Conservation (phyloP, 2,797 vertebrate species). For the Phoxinus dragarum region DNA sequence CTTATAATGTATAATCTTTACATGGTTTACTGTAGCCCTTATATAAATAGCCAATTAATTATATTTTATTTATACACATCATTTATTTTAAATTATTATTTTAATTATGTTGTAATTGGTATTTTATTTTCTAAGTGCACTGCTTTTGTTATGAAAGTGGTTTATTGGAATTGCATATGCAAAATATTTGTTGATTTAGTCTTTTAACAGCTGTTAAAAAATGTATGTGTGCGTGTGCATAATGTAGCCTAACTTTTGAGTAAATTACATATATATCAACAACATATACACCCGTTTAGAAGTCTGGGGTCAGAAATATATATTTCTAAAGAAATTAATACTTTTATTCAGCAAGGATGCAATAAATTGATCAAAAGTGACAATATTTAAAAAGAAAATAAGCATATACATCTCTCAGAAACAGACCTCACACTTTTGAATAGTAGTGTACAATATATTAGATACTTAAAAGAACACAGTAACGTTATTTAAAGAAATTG, state of each 20-base stretch:
- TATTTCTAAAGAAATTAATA: background rate
- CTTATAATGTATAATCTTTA: background rate
- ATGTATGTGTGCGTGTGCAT: background rate
- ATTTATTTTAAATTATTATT: background rate
- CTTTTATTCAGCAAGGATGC: background rate
- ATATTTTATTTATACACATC: background rate
- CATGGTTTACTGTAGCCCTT: background rate
- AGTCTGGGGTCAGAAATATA: background rate
- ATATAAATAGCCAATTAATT: background rate
- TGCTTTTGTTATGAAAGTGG: background rate
- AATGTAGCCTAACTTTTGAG: background rate
- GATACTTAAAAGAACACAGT: background rate
- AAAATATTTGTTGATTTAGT: background rate
- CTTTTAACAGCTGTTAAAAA: constrained; percentile 3
- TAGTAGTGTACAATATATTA: background rate
- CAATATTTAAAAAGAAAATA: background rate
- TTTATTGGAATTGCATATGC: background rate
- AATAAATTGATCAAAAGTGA: background rate
- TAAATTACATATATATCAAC: background rate
- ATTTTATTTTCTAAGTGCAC: background rate
- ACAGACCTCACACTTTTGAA: background rate
- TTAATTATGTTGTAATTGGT: background rate
- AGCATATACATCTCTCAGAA: background rate
- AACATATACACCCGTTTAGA: background rate
- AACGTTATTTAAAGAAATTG: background rate